Evolutionary conservation across 2,113 vertebrate genomes (phyloP).

Genomic region (Syngnathus floridae): DNA sequence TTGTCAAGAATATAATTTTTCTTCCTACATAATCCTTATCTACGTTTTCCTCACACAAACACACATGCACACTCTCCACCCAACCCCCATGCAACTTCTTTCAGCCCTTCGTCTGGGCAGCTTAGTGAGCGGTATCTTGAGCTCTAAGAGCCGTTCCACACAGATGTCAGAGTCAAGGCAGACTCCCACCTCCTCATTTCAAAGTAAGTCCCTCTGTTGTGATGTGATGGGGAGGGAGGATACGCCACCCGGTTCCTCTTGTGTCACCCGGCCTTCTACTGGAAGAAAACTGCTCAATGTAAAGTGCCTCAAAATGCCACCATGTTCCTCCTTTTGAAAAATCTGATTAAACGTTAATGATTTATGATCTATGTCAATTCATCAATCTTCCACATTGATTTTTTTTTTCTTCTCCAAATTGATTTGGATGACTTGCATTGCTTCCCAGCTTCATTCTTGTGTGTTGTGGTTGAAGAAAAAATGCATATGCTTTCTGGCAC

Average conservation of each 20-base stretch:
- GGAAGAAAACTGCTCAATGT: conserved; percentile 15
- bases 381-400: background rate
- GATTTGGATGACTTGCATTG: background rate
- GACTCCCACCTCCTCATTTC: conserved; percentile 74
- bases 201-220: conserved; percentile 74
- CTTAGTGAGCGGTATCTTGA: conserved; percentile 72
- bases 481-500: conserved; percentile 3
- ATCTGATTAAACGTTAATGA: background rate
- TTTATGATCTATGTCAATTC: background rate
- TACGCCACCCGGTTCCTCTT: conserved; percentile 17
- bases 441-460: background rate
- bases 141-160: conserved; percentile 70
- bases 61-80: conserved; percentile 12
- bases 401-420: background rate
- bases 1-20: conserved; percentile 12
- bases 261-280: conserved; percentile 5
- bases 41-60: conserved; percentile 4
- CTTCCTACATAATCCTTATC: background rate
- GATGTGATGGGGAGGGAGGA: conserved; percentile 12
- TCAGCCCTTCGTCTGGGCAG: conserved; percentile 70
- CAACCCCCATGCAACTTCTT: conserved; percentile 37
- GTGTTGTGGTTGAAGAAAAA: conserved; percentile 6
- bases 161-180: conserved; percentile 74
- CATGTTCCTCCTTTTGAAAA: background rate
- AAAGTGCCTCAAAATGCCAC: conserved; percentile 25